phyloP scores from a whole-genome alignment of 2,888 invertebrate genomes.

The Agrotis puta region DNA sequence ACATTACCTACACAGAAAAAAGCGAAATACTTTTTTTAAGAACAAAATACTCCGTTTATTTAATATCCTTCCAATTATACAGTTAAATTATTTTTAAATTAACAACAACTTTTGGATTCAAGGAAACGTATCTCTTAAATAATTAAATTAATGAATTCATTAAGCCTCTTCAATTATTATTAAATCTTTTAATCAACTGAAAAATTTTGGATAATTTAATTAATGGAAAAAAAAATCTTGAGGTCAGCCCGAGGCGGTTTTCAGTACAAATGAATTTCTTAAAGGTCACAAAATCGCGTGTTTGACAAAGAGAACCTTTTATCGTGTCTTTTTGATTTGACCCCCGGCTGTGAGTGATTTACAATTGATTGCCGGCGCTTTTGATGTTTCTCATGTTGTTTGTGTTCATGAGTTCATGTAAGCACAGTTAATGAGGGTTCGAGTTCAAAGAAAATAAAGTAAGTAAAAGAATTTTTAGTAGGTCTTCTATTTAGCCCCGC shows the following conservation, averaged over 20 bases:
- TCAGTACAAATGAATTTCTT: constrained; percentile 45
- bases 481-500: too few relatives aligned
- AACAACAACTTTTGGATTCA: background rate
- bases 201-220: constrained; percentile 23
- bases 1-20: constrained; percentile 3
- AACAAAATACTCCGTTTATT: background rate
- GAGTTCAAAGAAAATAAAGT: background rate
- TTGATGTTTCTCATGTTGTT: constrained; percentile 9
- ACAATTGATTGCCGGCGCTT: constrained; percentile 15
- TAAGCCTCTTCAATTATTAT: constrained; percentile 3
- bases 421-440: background rate
- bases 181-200: background rate
- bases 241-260: constrained; percentile 19
- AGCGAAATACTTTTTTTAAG: background rate
- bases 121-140: background rate
- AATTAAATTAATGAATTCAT: constrained; percentile 1
- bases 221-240: constrained; percentile 19
- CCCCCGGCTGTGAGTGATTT: background rate
- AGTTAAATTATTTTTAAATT: constrained; percentile 3
- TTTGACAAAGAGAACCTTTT: constrained; percentile 35
- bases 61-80: background rate
- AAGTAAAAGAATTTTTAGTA: too few relatives aligned
- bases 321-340: constrained; percentile 13
- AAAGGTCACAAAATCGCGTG: constrained; percentile 26
- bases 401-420: constrained; percentile 6